These are phyloP conservation scores for Trypoxylon attenuatum DNA, from an alignment of 2,888 invertebrate genomes.

Conservation along the genomic window DNA sequence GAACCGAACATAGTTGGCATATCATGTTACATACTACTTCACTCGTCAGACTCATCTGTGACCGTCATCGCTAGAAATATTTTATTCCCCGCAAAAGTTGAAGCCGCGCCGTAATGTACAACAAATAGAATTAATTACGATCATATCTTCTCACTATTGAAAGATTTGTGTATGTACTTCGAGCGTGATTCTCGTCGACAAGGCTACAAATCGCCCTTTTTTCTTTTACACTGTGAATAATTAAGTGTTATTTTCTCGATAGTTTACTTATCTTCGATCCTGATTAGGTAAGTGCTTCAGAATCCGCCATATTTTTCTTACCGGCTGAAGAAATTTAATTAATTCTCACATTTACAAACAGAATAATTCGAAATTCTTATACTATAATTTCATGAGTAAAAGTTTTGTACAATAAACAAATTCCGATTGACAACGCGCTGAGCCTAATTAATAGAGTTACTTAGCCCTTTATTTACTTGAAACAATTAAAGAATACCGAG, in stretches of 20 bases:
- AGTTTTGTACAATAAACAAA: slow-evolving; percentile 18
- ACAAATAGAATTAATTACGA: slow-evolving; percentile 4
- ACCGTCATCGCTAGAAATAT: too few species aligned
- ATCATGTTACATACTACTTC: not conserved
- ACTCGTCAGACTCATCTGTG: not conserved
- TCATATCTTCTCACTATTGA: slow-evolving; percentile 38
- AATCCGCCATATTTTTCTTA: too few species aligned
- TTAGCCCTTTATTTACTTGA: slow-evolving; percentile 5
- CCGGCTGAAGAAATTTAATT: too few species aligned
- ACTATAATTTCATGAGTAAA: slow-evolving; percentile 5
- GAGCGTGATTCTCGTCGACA: not conserved
- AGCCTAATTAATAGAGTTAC: slow-evolving; percentile 10
- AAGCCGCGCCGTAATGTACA: not conserved
- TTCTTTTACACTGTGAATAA: not conserved
- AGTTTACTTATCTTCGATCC: too few species aligned
- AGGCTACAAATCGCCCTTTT: not conserved
- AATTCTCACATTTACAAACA: too few species aligned
- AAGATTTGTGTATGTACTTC: not conserved
- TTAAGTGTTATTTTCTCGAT: too few species aligned
- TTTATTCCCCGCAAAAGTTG: too few species aligned
- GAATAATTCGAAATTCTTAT: too few species aligned
- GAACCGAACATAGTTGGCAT: not conserved
- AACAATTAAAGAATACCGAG: too few species aligned
- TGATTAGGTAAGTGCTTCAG: not conserved
- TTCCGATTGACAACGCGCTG: too few species aligned